Percentiles rank a stretch among this genome's conserved stretches.
phyloP scores from a whole-genome alignment of 2,888 invertebrate species.

The Dicyrtomina minuta region DNA sequence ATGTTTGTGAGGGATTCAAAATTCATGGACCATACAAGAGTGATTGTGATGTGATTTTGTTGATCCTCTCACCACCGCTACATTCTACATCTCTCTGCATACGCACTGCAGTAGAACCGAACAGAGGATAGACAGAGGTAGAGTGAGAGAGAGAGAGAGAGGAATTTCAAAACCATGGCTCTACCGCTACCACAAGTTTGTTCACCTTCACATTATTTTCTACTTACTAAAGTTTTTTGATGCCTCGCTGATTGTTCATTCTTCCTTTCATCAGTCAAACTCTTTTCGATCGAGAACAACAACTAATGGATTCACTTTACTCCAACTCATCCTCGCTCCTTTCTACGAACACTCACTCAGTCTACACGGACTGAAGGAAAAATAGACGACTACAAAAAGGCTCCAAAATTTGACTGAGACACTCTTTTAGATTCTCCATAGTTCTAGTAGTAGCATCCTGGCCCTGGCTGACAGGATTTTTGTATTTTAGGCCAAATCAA shows the following conservation, averaged over 20 bases:
- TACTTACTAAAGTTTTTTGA: constrained; percentile 2
- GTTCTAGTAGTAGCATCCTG: too few species aligned
- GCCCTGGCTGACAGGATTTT: too few species aligned
- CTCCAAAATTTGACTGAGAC: too few species aligned
- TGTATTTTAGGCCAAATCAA: too few species aligned
- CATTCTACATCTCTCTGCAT: not conserved
- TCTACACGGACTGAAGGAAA: too few species aligned
- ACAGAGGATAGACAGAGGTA: not conserved
- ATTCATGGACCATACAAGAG: constrained; percentile 15
- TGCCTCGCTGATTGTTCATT: constrained; percentile 29
- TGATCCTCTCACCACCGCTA: not conserved
- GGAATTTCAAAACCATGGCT: constrained; percentile 20
- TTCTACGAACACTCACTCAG: too few species aligned
- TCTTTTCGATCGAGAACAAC: not conserved
- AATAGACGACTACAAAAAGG: too few species aligned
- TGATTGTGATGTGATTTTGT: constrained; percentile 13
- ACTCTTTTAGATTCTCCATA: too few species aligned
- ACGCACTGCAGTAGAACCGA: not conserved
- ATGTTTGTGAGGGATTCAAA: not conserved
- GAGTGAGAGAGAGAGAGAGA: too few species aligned
- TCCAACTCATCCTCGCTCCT: too few species aligned
- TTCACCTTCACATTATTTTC: constrained; percentile 38
- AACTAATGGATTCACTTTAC: not conserved
- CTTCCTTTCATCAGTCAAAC: constrained; percentile 15
- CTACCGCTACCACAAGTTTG: constrained; percentile 33